These are phyloP conservation scores for Acrobasis suavella DNA, from an alignment of 2,888 invertebrate species.

Conservation along the genomic window DNA sequence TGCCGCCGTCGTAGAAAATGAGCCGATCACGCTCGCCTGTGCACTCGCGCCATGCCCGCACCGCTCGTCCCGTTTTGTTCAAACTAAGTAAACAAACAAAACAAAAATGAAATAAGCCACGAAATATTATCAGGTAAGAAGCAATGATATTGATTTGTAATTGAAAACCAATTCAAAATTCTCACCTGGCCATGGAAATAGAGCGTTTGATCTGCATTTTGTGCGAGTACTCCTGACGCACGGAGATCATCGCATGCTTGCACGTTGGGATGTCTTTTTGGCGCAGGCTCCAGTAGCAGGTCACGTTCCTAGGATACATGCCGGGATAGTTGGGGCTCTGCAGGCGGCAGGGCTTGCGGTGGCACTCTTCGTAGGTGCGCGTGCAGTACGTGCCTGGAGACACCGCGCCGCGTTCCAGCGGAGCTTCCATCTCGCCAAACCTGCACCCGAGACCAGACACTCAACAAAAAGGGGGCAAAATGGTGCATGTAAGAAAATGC, in stretches of 20 bases:
- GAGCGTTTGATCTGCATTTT: conserved; percentile 87
- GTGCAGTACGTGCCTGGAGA: conserved; percentile 93
- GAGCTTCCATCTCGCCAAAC: conserved; percentile 88
- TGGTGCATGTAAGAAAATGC: too few relatives aligned
- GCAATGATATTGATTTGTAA: too few relatives aligned
- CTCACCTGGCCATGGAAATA: conserved; percentile 84
- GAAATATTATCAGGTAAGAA: not conserved
- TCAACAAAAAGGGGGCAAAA: too few relatives aligned
- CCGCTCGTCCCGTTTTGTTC: conserved; percentile 87
- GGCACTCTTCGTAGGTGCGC: conserved; percentile 92
- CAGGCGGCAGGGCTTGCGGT: conserved; percentile 91
- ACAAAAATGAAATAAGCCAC: too few relatives aligned
- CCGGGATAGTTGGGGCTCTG: conserved; percentile 96
- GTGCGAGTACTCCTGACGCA: conserved; percentile 88
- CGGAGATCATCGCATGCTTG: conserved; percentile 95
- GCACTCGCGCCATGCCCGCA: conserved; percentile 92
- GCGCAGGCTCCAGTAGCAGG: conserved; percentile 93
- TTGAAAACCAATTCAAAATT: too few relatives aligned
- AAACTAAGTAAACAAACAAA: conserved; percentile 70
- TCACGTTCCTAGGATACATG: conserved; percentile 93
- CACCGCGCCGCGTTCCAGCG: conserved; percentile 91
- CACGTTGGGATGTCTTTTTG: conserved; percentile 94
- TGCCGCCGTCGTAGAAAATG: conserved; percentile 92
- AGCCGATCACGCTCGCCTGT: conserved; percentile 91
- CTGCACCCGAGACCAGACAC: conserved; percentile 47